Evolutionary conservation across 2,113 vertebrate species (phyloP).

Genomic region (Dolichallabes microphthalmus): DNA sequence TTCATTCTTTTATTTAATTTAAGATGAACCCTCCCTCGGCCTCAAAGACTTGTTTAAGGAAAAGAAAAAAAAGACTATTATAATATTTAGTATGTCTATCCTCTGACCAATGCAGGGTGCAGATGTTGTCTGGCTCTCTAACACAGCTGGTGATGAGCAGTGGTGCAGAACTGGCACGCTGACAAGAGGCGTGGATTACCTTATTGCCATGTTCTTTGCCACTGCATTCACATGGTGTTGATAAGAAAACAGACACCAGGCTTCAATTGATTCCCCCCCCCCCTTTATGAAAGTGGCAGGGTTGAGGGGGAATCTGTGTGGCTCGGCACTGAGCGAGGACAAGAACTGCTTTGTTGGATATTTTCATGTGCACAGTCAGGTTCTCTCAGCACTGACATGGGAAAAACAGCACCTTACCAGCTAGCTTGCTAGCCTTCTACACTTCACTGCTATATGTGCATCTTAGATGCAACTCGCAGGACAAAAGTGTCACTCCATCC

Average conservation of each 20-base stretch:
- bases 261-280: constrained; percentile 61
- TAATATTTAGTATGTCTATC: neutral
- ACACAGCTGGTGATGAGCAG: constrained; percentile 2
- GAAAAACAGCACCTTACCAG: constrained; percentile 49
- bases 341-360: constrained; percentile 65
- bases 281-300: constrained; percentile 57
- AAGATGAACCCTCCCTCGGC: neutral
- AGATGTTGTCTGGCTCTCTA: constrained; percentile 27
- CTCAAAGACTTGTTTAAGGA: neutral
- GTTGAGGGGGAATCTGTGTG: constrained; percentile 53
- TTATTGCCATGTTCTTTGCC: constrained; percentile 2
- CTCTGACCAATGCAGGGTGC: neutral
- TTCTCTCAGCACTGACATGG: constrained; percentile 56
- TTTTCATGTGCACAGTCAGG: constrained; percentile 35
- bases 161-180: neutral
- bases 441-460: constrained; percentile 4
- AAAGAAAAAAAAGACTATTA: neutral
- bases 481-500: neutral
- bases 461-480: constrained; percentile 50
- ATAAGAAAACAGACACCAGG: constrained; percentile 23
- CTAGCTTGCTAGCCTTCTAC: constrained; percentile 42
- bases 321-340: constrained; percentile 63
- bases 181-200: constrained; percentile 16
- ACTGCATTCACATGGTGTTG: constrained; percentile 3
- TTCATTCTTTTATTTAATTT: neutral